phyloP scores from a whole-genome alignment of 2,888 invertebrate genomes.

The Byasa hedistus region DNA sequence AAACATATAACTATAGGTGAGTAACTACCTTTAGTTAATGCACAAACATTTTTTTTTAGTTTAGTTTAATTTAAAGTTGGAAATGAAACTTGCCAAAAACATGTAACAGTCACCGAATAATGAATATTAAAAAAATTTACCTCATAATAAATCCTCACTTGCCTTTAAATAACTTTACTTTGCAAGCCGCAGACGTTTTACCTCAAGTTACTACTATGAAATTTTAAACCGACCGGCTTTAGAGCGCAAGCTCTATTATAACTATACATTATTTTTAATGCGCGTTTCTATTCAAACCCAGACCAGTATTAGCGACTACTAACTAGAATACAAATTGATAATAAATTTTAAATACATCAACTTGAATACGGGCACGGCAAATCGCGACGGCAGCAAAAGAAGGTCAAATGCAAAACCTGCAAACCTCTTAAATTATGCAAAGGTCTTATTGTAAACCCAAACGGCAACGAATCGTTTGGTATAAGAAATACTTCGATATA shows the following conservation, averaged over 20 bases:
- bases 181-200: neutral
- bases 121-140: too few relatives aligned
- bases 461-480: neutral
- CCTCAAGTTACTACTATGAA: neutral
- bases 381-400: slow-evolving; percentile 7
- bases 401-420: slow-evolving; percentile 17
- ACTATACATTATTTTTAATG: neutral
- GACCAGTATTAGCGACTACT: neutral
- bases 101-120: too few relatives aligned
- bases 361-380: slow-evolving; percentile 13
- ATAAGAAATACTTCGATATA: slow-evolving; percentile 2
- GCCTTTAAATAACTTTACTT: neutral
- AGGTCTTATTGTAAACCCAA: neutral
- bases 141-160: neutral
- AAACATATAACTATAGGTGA: too few relatives aligned
- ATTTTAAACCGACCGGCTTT: neutral
- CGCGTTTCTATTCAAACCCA: neutral
- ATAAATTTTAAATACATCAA: slow-evolving; percentile 16
- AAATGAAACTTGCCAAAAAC: too few relatives aligned
- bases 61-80: too few relatives aligned
- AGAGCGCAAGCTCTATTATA: neutral
- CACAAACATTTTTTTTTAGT: too few relatives aligned
- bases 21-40: too few relatives aligned
- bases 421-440: slow-evolving; percentile 8
- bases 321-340: slow-evolving; percentile 1